Percentiles rank a stretch among this genome's conserved stretches.
phyloP scores from a whole-genome alignment of 1,140 invertebrate genomes.

The Pseudomyrmex concolor region DNA sequence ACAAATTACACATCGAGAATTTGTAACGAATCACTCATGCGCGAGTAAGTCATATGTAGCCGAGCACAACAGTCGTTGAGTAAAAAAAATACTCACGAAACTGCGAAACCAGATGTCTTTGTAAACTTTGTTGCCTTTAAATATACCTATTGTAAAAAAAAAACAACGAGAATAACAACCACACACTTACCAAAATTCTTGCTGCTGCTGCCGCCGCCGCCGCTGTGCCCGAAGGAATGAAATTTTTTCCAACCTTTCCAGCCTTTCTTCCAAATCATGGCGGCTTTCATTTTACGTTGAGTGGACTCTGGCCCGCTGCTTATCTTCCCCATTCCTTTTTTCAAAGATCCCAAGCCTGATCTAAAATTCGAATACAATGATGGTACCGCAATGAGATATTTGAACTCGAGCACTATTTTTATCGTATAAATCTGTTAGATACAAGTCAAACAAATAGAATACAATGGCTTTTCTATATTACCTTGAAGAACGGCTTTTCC shows the following conservation, averaged over 20 bases:
- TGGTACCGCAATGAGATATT: too few relatives aligned
- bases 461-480: too few relatives aligned
- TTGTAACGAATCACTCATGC: conserved; percentile 58
- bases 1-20: conserved; percentile 61
- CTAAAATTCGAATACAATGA: conserved; percentile 63
- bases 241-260: conserved; percentile 92
- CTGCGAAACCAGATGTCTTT: conserved; percentile 3
- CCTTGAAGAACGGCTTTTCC: too few relatives aligned
- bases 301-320: conserved; percentile 71
- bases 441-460: too few relatives aligned
- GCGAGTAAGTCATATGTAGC: conserved; percentile 16
- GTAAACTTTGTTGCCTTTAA: too few relatives aligned
- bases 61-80: neutral
- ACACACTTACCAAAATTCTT: too few relatives aligned
- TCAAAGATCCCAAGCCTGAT: conserved; percentile 81
- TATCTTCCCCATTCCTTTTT: conserved; percentile 76
- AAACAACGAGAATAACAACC: too few relatives aligned
- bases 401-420: neutral
- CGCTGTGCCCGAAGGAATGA: conserved; percentile 89
- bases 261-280: conserved; percentile 85
- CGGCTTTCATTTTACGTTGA: conserved; percentile 80
- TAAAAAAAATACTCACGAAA: conserved; percentile 8
- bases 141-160: too few relatives aligned
- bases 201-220: conserved; percentile 72
- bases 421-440: too few relatives aligned